phyloP scores from a whole-genome alignment of 2,888 invertebrate species.

The Cantharis flavilabris region DNA sequence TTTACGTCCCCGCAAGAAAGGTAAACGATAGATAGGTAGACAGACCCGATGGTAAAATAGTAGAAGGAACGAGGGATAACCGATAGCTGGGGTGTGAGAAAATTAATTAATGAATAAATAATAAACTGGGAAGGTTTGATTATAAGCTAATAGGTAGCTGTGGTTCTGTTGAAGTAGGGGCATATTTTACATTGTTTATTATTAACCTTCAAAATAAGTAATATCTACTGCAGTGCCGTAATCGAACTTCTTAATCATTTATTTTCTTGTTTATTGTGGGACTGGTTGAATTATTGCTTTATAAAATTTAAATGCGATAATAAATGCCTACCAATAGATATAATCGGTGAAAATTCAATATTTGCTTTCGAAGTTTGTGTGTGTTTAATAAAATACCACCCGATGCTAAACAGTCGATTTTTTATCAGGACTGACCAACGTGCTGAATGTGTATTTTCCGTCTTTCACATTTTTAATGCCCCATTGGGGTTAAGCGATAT shows the following conservation, averaged over 20 bases:
- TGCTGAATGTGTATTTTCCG: slow-evolving; percentile 41
- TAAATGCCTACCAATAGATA: slow-evolving; percentile 28
- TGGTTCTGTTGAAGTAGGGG: slow-evolving; percentile 42
- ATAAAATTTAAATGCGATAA: slow-evolving; percentile 17
- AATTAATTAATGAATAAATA: slow-evolving; percentile 59
- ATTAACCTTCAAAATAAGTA: slow-evolving; percentile 41
- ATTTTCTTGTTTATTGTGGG: slow-evolving; percentile 8
- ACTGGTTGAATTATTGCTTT: slow-evolving; percentile 1
- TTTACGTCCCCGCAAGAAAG: neutral
- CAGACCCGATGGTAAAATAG: slow-evolving; percentile 8
- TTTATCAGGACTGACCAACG: slow-evolving; percentile 38
- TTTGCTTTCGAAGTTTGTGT: slow-evolving; percentile 29
- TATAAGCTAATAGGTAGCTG: slow-evolving; percentile 51
- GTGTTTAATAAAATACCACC: slow-evolving; percentile 27
- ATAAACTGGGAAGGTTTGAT: slow-evolving; percentile 53
- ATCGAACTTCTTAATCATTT: slow-evolving; percentile 29
- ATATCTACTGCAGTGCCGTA: slow-evolving; percentile 15
- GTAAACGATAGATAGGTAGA: no score
- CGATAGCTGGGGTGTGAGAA: slow-evolving; percentile 33
- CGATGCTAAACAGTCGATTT: slow-evolving; percentile 36
- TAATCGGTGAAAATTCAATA: slow-evolving; percentile 24
- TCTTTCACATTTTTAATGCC: slow-evolving; percentile 36
- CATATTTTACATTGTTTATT: slow-evolving; percentile 50
- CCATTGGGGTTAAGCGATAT: slow-evolving; percentile 38
- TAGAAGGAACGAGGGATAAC: slow-evolving; percentile 22